Evolutionary conservation across 1,140 invertebrate species (phyloP).

Genomic region (Zaprionus ghesquierei): DNA sequence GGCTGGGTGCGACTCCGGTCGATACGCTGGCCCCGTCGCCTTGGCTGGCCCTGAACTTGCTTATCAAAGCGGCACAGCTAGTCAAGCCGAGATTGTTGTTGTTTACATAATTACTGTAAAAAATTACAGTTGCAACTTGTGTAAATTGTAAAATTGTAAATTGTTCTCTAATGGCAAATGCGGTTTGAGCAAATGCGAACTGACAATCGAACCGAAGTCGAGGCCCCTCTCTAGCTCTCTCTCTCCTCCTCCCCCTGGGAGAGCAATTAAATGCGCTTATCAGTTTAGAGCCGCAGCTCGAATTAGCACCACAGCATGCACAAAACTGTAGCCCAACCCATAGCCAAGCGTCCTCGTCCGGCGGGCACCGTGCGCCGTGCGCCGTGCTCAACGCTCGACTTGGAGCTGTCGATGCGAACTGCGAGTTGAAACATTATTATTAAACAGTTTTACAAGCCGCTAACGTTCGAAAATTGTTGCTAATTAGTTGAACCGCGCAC

Average conservation of each 20-base stretch:
- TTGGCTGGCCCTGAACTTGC: constrained; percentile 64
- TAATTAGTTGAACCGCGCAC: constrained; percentile 73
- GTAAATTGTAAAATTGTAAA: constrained; percentile 11
- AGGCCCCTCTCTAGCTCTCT: neutral
- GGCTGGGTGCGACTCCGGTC: constrained; percentile 9
- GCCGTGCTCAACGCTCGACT: neutral
- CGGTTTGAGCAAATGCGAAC: constrained; percentile 46
- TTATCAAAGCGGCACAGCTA: constrained; percentile 64
- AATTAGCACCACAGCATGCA: constrained; percentile 59
- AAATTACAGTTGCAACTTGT: constrained; percentile 67
- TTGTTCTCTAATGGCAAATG: constrained; percentile 44
- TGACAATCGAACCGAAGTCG: constrained; percentile 40
- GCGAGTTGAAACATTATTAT: constrained; percentile 47
- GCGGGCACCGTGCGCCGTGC: neutral
- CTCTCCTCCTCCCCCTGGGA: neutral
- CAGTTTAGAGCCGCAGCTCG: constrained; percentile 62
- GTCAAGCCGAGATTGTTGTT: constrained; percentile 44
- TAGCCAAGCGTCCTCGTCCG: neutral
- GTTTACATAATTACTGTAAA: constrained; percentile 70
- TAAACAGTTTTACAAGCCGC: constrained; percentile 79
- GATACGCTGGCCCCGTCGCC: neutral
- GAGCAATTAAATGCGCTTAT: constrained; percentile 76
- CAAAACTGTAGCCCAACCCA: neutral
- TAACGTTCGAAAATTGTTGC: constrained; percentile 77
- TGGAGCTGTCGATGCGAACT: neutral